Base-by-base conservation (phyloP, 2,797 vertebrate genomes). In the Microctenopoma stevenorrisi region DNA sequence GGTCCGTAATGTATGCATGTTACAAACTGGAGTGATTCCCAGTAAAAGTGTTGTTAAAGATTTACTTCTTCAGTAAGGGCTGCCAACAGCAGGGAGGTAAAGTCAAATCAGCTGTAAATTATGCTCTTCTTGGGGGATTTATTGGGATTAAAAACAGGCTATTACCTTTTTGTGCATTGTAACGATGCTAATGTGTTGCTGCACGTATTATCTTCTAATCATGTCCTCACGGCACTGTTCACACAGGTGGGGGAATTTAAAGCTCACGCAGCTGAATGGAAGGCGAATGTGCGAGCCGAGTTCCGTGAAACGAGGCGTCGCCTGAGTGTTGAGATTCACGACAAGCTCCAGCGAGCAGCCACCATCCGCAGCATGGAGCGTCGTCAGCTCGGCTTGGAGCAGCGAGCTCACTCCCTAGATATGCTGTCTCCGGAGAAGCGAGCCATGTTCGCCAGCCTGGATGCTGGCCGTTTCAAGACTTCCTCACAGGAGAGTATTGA, bases 361-460 rank as follows among this genome's bases (percentile, higher is more conserved):
- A 99, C 97, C 83, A 96, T 99, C 84, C 95, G 98, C 70, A 99
- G 96, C 94, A 99, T 99, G 97, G 97, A 99, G 82, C 97, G 97
- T 46, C 85, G 98, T 35, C 95, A 96, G 69, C 93, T 99, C 48
- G 97, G 97, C 74, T 89, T 99, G 89, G 97, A 99, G 79, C 98
- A 99, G 92, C 88, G 98, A 14, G 97, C 97, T 0, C 97, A 96
- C 81, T 99, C 98, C 1, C 92, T 99, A 1, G 98, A 99, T 91
- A 96, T 99, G 95, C 95, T 99, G 0, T 99, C 98, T 15, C 96
- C 97, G 0, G 97, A 99, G 88, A 98, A 98, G 58, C 94, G 97
- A 14, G 97, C 96, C 0, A 93, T 98, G 82, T 98, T 99, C 0
- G 93, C 96, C 5, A 96, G 96, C 73, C 90, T 99, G 89, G 97